Base-by-base conservation (phyloP, 1,140 invertebrate species). In the Drosophila setifemur region DNA sequence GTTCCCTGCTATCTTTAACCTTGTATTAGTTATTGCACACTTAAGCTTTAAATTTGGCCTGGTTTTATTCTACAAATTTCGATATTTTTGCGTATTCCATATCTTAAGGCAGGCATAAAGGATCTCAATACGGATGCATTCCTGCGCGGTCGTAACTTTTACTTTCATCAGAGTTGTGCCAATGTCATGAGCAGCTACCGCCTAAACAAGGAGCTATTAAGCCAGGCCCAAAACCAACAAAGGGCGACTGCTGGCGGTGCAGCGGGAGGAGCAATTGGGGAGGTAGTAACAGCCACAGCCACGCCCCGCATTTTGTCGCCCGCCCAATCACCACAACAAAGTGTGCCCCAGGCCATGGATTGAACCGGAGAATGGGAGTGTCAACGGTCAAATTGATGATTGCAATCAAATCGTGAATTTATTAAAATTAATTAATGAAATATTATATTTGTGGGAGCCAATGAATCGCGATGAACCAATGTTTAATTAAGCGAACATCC, bases 81-180 rank as follows among this genome's bases (percentile, higher is more conserved):
- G 12, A 37, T 28, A 16, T 6, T 23, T 28, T 23, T 8, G 11
- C 48, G 5, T 61, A 25, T 66, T 70, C 50, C n/a, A 35, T 73
- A 52, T 64, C 52, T 77, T 44, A 90, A 90, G 89, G 90, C 89
- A 90, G 89, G 89, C 81, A 88, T 90, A 90, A 89, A 90, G 72
- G 88, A 90, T 70, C 81, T 89, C 66, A 72, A 79, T 21, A 78
- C 89, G 31, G 88, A 90, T 73, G 83, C 86, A 54, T 90, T 90
- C 55, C 73, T 90, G 47, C 86, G 89, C 52, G 89, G 89, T 31
- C 88, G 89, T 23, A 90, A 89, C 55, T 90, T 90, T 26, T 90
- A 90, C 57, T 90, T 90, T 18, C 89, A 90, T 48, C 89, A 90
- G 58, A 90, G 89, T 43, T 90, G 89, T 61, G 89, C 89, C 48